Evolutionary conservation across 2,888 invertebrate genomes (phyloP).

Genomic region (Melanophora roralis): DNA sequence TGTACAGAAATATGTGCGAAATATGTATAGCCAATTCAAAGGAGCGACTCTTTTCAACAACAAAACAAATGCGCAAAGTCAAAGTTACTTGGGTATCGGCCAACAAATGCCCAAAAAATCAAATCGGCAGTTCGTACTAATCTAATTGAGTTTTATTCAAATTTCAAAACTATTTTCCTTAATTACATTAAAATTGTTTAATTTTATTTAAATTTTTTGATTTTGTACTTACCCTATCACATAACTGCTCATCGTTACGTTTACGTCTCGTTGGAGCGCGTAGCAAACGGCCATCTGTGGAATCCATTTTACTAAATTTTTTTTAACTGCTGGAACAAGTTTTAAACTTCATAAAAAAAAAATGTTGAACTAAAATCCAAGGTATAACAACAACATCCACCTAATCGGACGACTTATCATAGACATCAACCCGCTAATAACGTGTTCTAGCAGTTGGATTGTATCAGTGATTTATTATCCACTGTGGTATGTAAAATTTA

Average conservation of each 20-base stretch:
- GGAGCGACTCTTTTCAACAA: too few species aligned
- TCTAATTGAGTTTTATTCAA: too few species aligned
- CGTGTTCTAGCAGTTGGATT: conserved; percentile 27
- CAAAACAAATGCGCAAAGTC: too few species aligned
- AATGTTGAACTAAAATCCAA: conserved; percentile 29
- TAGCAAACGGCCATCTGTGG: conserved; percentile 80
- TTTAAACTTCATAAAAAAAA: conserved; percentile 37
- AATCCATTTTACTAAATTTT: conserved; percentile 66
- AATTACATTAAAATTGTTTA: too few species aligned
- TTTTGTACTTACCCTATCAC: conserved; percentile 84
- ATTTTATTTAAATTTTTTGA: not conserved
- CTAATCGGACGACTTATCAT: not conserved
- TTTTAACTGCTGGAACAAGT: conserved; percentile 23
- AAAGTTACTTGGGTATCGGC: too few species aligned
- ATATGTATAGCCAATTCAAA: too few species aligned
- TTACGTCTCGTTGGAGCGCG: conserved; percentile 87
- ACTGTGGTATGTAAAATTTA: not conserved
- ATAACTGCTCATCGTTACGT: conserved; percentile 86
- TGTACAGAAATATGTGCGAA: too few species aligned
- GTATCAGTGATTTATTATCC: conserved; percentile 60
- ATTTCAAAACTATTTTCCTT: too few species aligned
- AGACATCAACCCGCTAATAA: conserved; percentile 28
- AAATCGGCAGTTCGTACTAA: too few species aligned
- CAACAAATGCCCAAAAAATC: too few species aligned
- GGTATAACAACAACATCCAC: not conserved